Base-by-base conservation (phyloP, 2,888 invertebrate genomes). In the Lasiommata megera region DNA sequence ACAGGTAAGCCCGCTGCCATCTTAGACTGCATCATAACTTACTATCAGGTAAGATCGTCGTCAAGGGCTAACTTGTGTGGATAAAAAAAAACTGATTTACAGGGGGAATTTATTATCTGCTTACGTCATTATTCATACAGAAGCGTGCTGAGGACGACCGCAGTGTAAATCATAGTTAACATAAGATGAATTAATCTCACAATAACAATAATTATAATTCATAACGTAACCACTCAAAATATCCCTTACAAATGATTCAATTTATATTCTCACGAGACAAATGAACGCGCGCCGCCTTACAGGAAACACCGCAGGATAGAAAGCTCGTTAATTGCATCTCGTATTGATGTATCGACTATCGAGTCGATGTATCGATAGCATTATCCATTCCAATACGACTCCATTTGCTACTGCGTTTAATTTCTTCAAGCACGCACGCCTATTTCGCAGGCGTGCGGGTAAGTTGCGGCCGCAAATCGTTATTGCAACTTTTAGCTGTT, bases 341-440 rank as follows among this genome's bases (percentile, higher is more conserved):
- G 56, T 53, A 52, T 54, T 43, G 54, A 63, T 52, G 47, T 60
- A 54, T 58, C 57, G 46, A 46, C 31, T 31, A 46, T 46, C 31
- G 60, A 60, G 47, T 51, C 52, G 54, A 46, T 57, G 40, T 56
- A 58, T 63, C 58, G 62, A 60, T 63, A 58, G 43, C 46, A 53
- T 40, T 56, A 56, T 60, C 62, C 58, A 62, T 62, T 47, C 53
- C 17, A 54, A 7, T 29, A 58, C 48, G 50, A 52, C 60, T 58
- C 55, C 60, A 56, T 63, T 63, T 47, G 60, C 47, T 37, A 55
- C 17, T 36, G 18, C 6, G 46, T 65, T 65, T 64, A 67, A 67
- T 64, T 61, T 54, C 57, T 63, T 54, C 56, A 36, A 58, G 62
- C 65, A 64, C 65, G 66, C 64, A 55, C 54, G 9, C 23, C 48